These are phyloP conservation scores for Notamacropus eugenii DNA, from an alignment of 2,797 vertebrate species.

Conservation along the genomic window DNA sequence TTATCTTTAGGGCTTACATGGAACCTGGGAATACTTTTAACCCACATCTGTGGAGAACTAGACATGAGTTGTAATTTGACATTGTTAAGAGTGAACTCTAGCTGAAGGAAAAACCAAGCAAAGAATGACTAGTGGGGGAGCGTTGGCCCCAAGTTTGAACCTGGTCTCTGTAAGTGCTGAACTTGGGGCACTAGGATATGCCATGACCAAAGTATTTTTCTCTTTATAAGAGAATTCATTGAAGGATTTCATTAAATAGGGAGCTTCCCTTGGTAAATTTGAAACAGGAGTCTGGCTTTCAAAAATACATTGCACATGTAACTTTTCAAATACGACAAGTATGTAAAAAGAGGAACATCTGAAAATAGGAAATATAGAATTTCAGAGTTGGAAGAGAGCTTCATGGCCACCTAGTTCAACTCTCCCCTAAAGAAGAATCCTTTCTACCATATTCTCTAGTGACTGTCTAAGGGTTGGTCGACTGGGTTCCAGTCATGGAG, in stretches of 20 bases:
- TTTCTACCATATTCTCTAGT: background rate
- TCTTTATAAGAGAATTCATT: background rate
- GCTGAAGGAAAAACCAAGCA: background rate
- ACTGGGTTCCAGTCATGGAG: background rate
- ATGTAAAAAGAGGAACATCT: background rate
- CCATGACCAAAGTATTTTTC: background rate
- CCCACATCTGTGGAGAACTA: background rate
- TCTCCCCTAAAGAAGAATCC: background rate
- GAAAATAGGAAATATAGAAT: conserved; percentile 5
- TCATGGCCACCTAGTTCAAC: background rate
- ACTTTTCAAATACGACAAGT: conserved; percentile 4
- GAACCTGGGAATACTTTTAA: background rate
- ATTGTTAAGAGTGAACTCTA: background rate
- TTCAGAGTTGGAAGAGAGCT: background rate
- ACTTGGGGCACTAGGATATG: background rate
- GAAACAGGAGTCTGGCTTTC: conserved; percentile 1
- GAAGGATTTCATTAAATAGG: conserved; percentile 3
- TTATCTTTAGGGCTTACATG: background rate
- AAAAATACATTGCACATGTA: background rate
- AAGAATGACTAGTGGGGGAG: background rate
- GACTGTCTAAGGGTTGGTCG: background rate
- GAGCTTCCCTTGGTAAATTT: background rate
- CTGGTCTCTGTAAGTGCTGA: background rate
- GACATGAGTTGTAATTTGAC: background rate
- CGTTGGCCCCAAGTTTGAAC: background rate